Evolutionary conservation across 2,113 vertebrate genomes (phyloP), one percentile per base, ranked within the genome.

Genomic region (Perognathus longimembris): DNA sequence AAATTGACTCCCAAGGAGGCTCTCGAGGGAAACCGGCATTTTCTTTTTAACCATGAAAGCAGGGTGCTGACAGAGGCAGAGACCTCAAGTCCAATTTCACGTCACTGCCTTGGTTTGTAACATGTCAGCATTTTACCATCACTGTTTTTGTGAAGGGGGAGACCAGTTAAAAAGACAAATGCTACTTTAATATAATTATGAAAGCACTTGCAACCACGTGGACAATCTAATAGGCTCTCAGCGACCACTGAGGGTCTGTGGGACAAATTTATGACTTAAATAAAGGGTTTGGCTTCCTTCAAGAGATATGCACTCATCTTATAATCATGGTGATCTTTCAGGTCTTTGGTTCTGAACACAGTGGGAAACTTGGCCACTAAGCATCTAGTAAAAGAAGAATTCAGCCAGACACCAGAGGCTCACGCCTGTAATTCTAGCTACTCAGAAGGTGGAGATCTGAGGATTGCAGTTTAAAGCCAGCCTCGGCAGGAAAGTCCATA

Each of bases 11-110:
- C 38, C 11, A 57, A 66, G 38, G 71, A 79, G 45, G 32, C 42
- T 69, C 67, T 92, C 70, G 78, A 75, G 67, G 61, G 74, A 83
- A 94, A n/a, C 8, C n/a, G 70, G 34, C 3, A 32, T 38, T 83
- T 61, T 85, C 28, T 71, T 54, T 38, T 42, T n/a, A 61, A 54
- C 36, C 2, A 10, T 15, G 36, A 70, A 5, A 18, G 1, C 28
- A 2, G 20, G 22, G 32, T 15, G 8, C 42, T n/a, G 50, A 83
- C 50, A 54, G 36, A 67, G 34, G 2, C 17, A n/a, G 0, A 18
- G 61, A 14, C 9, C 5, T 8, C 32, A 40, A 34, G 42, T 24
- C 76, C 6, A 71, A 2, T 20, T 15, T 24, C n/a, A 30, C 75
- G 85, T 8, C 24, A 24, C 54, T 38, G 34, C n/a, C 78, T 89